Conservation (phyloP, 2,113 vertebrate species). For the Sinocyclocheilus anophthalmus region DNA sequence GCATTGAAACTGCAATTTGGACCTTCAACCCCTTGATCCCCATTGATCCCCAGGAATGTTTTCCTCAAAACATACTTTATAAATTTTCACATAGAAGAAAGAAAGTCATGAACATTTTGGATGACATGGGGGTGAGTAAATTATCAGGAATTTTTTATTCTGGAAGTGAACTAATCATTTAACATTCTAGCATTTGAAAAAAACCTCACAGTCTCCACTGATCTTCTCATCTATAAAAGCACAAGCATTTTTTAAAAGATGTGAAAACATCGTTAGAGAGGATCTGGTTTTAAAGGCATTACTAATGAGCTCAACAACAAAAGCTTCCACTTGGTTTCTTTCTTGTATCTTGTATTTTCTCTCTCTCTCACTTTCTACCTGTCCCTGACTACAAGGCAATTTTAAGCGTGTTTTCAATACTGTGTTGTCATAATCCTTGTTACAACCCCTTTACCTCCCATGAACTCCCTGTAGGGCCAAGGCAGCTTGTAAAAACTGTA, state of each 20-base stretch:
- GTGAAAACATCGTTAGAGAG: slow-evolving; percentile 22
- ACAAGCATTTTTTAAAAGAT: slow-evolving; percentile 13
- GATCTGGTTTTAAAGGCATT: slow-evolving; percentile 7
- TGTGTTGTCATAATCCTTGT: slow-evolving; percentile 8
- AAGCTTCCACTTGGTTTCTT: not conserved
- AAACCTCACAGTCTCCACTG: not conserved
- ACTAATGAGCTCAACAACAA: slow-evolving; percentile 34
- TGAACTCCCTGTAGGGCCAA: slow-evolving; percentile 15
- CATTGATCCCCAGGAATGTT: no score
- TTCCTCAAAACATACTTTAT: no score
- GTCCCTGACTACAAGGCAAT: slow-evolving; percentile 36
- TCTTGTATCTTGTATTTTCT: slow-evolving; percentile 20
- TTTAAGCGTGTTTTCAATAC: not conserved
- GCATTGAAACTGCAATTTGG: no score
- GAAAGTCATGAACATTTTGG: no score
- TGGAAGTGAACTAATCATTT: not conserved
- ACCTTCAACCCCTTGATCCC: no score
- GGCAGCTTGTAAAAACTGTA: not conserved
- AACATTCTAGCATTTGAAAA: not conserved
- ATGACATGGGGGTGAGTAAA: no score
- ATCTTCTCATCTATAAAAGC: not conserved
- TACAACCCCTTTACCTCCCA: not conserved
- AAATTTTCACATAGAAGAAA: no score
- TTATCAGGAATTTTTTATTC: no score
- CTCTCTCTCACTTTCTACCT: slow-evolving; percentile 29